Evolutionary conservation across 2,888 invertebrate species (phyloP).

Genomic region (Cryptocephalus primarius): DNA sequence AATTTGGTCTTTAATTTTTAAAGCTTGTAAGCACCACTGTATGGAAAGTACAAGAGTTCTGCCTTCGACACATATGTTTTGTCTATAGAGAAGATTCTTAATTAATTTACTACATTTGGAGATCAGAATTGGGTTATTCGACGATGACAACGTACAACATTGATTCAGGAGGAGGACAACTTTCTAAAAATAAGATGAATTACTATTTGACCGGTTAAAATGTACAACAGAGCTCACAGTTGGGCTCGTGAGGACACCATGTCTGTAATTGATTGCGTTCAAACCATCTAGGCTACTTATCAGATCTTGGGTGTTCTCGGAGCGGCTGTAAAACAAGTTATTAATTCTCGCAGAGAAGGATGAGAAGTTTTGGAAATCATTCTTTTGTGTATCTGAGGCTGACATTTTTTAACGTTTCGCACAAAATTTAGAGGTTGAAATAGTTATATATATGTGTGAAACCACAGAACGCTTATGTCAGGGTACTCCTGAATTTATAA

Average conservation of each 20-base stretch:
- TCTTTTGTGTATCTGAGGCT: no score
- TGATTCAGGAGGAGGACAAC: constrained; percentile 32
- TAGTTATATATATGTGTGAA: no score
- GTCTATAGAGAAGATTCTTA: constrained; percentile 43
- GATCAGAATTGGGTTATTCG: constrained; percentile 43
- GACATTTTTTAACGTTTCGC: no score
- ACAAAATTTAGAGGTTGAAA: no score
- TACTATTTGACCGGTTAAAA: constrained; percentile 1
- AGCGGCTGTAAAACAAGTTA: constrained; percentile 25
- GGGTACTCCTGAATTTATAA: no score
- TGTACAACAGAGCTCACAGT: constrained; percentile 22
- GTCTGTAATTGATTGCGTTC: constrained; percentile 49
- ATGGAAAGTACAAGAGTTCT: constrained; percentile 27
- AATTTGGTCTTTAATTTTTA: constrained; percentile 24
- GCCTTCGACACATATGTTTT: constrained; percentile 39
- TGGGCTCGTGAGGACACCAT: constrained; percentile 24
- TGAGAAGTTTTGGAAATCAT: no score
- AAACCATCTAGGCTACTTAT: constrained; percentile 51
- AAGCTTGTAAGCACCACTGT: constrained; percentile 33
- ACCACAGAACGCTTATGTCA: no score
- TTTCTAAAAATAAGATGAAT: constrained; percentile 25
- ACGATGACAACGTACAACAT: constrained; percentile 31
- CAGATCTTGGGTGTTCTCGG: constrained; percentile 37
- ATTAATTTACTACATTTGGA: constrained; percentile 49
- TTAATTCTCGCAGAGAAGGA: constrained; percentile 21